Evolutionary conservation across 2,888 invertebrate genomes (phyloP), one percentile per base, ranked within the genome.

Genomic region (Pyrrhia umbra): DNA sequence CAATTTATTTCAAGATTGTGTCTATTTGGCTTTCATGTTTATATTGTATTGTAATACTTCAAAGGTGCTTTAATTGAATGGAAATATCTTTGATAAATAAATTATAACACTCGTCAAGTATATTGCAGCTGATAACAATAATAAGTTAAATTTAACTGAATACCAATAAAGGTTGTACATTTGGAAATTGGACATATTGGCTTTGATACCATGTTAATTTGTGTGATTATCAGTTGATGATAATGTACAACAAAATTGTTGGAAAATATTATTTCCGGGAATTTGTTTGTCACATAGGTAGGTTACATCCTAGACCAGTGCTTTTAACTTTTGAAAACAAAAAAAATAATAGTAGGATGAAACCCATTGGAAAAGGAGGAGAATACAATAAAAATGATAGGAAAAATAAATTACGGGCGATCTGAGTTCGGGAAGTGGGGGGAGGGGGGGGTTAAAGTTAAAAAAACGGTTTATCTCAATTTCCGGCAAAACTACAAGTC

Each of bases 1-100:
- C 75, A 65, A 78, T 67, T 80, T 75, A 64, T 69, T 65, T 67
- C 34, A 66, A 59, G 71, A 67, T 75, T 70, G 37, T 64, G 57
- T 61, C 60, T 64, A 70, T 58, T 67, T 39, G 50, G 34, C 49
- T 51, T 68, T 62, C 34, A 63, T 58, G 55, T 68, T 64, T 40
- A 55, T 52, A 66, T 66, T 72, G 40, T 52, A 18, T 49, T 51
- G 37, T 62, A 46, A 55, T 62, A 46, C 37, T 62, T 68, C 47
- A 70, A 55, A 70, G 56, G n/a, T 43, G 39, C n/a, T 52, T 49
- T 60, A 60, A 68, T 78, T 64, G 69, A 20, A 59, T 57, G 50
- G 20, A 52, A 73, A 65, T 37, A 6, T 54, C 37, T 68, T 73
- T 47, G 27, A 15, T 16, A 47, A 66, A 67, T 25, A 67, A 67